Evolutionary conservation across 1,140 invertebrate species (phyloP).

Genomic region (Trichoplusia ni): DNA sequence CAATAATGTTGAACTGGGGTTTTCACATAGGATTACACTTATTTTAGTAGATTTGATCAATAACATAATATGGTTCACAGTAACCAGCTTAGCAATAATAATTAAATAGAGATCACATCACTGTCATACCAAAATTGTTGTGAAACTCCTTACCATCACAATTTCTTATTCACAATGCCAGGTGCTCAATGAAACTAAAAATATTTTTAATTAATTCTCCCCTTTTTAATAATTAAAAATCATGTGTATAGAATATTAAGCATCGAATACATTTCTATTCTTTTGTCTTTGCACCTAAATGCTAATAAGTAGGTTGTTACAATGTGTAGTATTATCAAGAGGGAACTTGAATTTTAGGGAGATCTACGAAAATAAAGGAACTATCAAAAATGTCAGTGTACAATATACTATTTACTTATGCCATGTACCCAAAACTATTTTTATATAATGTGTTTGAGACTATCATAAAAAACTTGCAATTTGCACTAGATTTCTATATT

Average conservation of each 20-base stretch:
- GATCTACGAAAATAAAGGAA: not conserved
- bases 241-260: not conserved
- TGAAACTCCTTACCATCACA: not conserved
- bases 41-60: too few species aligned
- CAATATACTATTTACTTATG: constrained; percentile 6
- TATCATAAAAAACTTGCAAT: constrained; percentile 11
- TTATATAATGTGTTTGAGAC: not conserved
- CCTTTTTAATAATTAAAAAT: too few species aligned
- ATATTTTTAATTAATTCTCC: not conserved
- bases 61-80: too few species aligned
- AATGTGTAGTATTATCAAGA: not conserved
- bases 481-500: constrained; percentile 9
- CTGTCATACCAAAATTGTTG: not conserved
- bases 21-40: too few species aligned
- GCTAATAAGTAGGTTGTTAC: not conserved
- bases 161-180: not conserved
- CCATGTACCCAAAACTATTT: constrained; percentile 6
- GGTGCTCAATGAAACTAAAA: not conserved
- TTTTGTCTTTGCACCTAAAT: constrained; percentile 1
- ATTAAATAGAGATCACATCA: constrained; percentile 2
- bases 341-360: not conserved
- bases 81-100: not conserved
- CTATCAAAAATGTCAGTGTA: constrained; percentile 5
- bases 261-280: constrained; percentile 2
- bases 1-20: too few species aligned